Evolutionary conservation across 2,113 vertebrate genomes (phyloP), one percentile per base, ranked within the genome.

Genomic region (Erythrocebus patas): DNA sequence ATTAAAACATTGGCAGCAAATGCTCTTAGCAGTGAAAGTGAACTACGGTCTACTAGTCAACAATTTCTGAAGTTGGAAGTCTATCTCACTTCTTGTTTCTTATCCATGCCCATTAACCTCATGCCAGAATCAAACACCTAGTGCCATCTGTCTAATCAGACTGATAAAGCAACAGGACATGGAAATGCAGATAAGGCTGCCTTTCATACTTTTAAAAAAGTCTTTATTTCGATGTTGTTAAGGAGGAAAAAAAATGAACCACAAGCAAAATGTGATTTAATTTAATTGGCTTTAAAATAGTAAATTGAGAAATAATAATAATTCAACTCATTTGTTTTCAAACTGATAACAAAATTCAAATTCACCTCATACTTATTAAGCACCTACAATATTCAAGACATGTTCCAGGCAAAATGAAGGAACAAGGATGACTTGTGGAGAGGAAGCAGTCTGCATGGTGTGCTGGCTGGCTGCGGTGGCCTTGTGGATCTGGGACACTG

Each of bases 41-140:
- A 90, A 83, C 94, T 79, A 94, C 88, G 85, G 76, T 92, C 96
- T 80, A 94, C 76, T 90, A 94, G 89, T 88, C 89, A 97, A 92
- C 75, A 95, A 17, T 88, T 88, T 96, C 50, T 96, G 82, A 91
- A 90, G 17, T 93, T 97, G 93, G 70, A 97, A 76, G 32, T 91
- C 23, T 59, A 12, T 70, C 22, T 70, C 70, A 81, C 32, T 92
- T 91, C 70, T 64, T 91, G 25, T 72, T 90, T 92, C 72, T 83
- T 72, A 92, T 75, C 43, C 30, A 85, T 18, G 59, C 9, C 38
- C 61, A 25, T 91, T 48, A 68, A 66, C 40, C 70, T 84, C 86
- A 48, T 25, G 66, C 81, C 70, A 79, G 40, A 95, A 64, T 86
- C 93, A 79, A 88, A 82, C 32, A 89, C 45, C 48, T 82, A 95